A percentile compares a stretch with the other conserved stretches of the same genome.
These are phyloP conservation scores for Neodontobutis hainanensis DNA, from an alignment of 2,113 vertebrate species.

Conservation along the genomic window DNA sequence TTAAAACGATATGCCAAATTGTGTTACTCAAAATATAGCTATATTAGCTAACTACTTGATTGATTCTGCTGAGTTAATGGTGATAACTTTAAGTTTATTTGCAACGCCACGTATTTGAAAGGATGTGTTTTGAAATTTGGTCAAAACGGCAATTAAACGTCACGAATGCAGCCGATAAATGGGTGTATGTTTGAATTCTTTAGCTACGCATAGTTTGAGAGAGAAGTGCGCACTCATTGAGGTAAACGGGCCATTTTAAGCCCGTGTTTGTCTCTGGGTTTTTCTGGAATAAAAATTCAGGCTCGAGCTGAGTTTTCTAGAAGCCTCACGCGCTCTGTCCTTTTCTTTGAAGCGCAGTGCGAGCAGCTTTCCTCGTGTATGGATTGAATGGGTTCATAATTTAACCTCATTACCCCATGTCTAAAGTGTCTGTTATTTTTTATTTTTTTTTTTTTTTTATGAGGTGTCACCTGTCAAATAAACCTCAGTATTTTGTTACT, in stretches of 20 bases:
- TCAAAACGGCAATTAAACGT: no score
- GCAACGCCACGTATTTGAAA: background rate
- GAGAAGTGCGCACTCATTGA: background rate
- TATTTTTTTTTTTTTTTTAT: no score
- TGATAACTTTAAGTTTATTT: no score
- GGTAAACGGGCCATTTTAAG: background rate
- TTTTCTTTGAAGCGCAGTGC: background rate
- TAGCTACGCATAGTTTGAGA: background rate
- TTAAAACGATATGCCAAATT: background rate
- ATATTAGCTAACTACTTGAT: no score
- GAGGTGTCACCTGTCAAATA: no score
- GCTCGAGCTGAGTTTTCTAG: constrained; percentile 56
- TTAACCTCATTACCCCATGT: background rate
- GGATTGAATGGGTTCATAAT: constrained; percentile 10
- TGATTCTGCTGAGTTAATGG: no score
- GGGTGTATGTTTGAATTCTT: background rate
- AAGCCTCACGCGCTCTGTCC: constrained; percentile 54
- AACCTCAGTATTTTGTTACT: no score
- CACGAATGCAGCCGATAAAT: background rate
- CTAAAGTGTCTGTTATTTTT: background rate
- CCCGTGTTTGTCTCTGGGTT: constrained; percentile 25
- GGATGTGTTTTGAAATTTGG: background rate
- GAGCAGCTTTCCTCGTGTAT: constrained; percentile 52
- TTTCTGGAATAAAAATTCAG: constrained; percentile 45
- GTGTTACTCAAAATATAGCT: background rate